Evolutionary conservation across 2,888 invertebrate species (phyloP), one percentile per base, ranked within the genome.

Genomic region (Leptopilina myrica): DNA sequence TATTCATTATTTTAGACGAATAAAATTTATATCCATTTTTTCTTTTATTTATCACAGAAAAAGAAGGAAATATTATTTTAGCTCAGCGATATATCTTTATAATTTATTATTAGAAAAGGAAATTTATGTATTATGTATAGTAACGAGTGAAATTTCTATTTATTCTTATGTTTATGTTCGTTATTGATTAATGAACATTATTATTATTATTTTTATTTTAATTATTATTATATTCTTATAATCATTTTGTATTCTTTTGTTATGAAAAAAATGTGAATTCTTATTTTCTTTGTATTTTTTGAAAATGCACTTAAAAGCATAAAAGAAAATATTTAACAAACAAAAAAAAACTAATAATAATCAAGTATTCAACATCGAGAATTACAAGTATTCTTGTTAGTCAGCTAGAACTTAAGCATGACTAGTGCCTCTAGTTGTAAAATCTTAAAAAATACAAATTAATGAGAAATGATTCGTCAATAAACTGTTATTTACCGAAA

Each of bases 401-500:
- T 83, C 86, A 65, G 84, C 85, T 88, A 88, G 85, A 84, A 81
- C 87, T 87, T 89, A 90, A 90, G 90, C 90, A 90, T 90, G 85
- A 88, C 89, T 90, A 90, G 90, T 90, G 90, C 90, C 90, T 90
- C 90, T 90, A 90, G 89, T 67, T 67, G 67, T 67, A 67, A 67
- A 67, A 11, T 67, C 67, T 67, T 67, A 20, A 46, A 49, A 43
- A 15, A 49, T 15, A 15, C 65, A 65, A 65, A 40, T 65, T 67
- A 67, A 46, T 67, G 49, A 67, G 49, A 67, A 67, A 46, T 67
- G 49, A 67, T 67, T 67, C 49, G 49, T 67, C 67, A 67, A 67
- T 66, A 67, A 67, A 69, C 53, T 69, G 53, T 69, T 69, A 69
- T 53, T 69, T 69, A 69, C 53, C 53, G 26, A 53, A 53, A 62